These are phyloP conservation scores for Pachyramphus minor DNA, from an alignment of 2,113 vertebrate species.

Conservation along the genomic window DNA sequence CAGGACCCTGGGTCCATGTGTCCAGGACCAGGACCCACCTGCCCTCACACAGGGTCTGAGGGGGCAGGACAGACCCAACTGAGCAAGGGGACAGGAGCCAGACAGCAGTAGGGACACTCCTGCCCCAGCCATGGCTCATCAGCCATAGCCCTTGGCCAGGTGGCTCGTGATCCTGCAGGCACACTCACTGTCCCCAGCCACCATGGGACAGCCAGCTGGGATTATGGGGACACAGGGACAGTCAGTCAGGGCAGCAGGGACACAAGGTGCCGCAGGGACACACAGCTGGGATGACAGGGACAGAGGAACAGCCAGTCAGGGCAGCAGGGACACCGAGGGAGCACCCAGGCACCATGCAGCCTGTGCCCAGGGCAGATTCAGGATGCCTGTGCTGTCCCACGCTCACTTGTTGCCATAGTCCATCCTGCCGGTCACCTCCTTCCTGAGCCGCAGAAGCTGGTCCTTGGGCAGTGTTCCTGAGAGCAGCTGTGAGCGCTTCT, in stretches of 20 bases:
- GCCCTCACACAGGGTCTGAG: background rate
- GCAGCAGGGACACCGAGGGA: rapidly evolving
- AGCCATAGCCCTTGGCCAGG: rapidly evolving
- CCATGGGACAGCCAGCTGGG: background rate
- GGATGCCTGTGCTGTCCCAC: rapidly evolving
- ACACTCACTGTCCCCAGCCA: background rate
- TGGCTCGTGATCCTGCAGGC: background rate
- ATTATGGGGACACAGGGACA: background rate
- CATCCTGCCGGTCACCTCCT: constrained; percentile 60
- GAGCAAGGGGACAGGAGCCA: background rate
- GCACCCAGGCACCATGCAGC: background rate
- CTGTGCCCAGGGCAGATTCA: background rate
- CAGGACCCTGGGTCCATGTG: background rate
- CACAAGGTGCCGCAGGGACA: background rate
- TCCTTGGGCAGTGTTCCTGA: constrained; percentile 56
- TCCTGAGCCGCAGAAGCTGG: constrained; percentile 51
- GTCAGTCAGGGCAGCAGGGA: background rate
- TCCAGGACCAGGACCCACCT: rapidly evolving
- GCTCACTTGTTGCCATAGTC: constrained; percentile 66
- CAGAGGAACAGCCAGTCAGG: background rate
- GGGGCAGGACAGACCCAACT: background rate
- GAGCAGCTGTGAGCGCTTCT: constrained; percentile 56
- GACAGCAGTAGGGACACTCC: background rate
- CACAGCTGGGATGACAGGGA: background rate
- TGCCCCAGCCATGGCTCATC: background rate